Conservation (phyloP, 2,113 vertebrate species). For the Actenoides lindsayi region DNA sequence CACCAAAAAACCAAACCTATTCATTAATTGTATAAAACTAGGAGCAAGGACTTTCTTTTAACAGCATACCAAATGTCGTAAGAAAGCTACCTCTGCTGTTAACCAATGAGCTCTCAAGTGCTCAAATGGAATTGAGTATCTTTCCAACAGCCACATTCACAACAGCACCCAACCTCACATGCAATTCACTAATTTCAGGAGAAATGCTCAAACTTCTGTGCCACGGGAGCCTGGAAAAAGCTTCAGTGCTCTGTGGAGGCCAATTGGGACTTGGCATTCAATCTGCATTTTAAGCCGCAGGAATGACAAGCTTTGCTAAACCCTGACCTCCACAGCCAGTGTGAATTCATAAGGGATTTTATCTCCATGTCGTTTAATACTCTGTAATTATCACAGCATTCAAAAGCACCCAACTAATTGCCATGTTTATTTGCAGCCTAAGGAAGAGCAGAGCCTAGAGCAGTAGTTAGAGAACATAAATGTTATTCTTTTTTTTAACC, state of each 20-base stretch:
- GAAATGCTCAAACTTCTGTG: not conserved
- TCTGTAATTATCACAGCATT: not conserved
- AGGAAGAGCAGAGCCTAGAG: too few relatives aligned
- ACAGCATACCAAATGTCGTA: not conserved
- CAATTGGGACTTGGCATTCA: not conserved
- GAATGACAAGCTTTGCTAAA: constrained; percentile 15
- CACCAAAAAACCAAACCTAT: not conserved
- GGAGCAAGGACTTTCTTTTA: not conserved
- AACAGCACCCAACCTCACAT: not conserved
- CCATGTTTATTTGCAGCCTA: not conserved
- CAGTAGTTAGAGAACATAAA: not conserved
- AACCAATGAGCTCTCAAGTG: not conserved
- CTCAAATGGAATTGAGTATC: not conserved
- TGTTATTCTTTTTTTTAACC: not conserved
- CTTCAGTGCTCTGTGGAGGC: not conserved
- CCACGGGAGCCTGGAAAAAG: not conserved
- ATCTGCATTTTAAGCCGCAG: constrained; percentile 8
- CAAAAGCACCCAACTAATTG: not conserved
- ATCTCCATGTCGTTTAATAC: constrained; percentile 3
- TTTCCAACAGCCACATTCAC: not conserved
- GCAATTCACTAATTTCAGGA: not conserved
- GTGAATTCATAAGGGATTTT: not conserved
- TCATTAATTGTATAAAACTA: not conserved
- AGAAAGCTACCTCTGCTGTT: not conserved
- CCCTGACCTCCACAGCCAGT: not conserved